Evolutionary conservation across 1,140 invertebrate species (phyloP), one percentile per base, ranked within the genome.

Genomic region (Artemia franciscana): DNA sequence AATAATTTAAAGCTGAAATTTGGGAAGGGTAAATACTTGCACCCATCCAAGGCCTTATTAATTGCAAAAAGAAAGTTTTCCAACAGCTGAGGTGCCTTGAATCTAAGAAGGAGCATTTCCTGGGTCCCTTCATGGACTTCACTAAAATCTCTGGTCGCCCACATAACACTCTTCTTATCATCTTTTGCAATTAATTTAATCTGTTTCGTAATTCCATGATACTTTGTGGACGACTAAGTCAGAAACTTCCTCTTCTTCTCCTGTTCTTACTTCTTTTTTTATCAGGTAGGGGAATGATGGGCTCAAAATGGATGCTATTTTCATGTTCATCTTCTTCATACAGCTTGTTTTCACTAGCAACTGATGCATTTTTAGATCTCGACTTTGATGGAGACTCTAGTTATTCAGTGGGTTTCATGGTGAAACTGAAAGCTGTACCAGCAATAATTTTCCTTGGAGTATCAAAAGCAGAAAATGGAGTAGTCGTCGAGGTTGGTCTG

Each of bases 161-260:
- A 93, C 5, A 84, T 65, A 83, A 85, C 88, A 0, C 86, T 81
- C 21, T 51, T 51, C 68, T 84, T 85, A 0, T 90, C 83, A 69
- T 85, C 83, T 70, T 88, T 88, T 0, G 73, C 67, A 59, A 78
- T 79, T 39, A 88, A 82, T 24, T 78, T 76, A 3, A 88, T n/a
- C n/a, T n/a, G n/a, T n/a, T n/a, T n/a, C n/a, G n/a, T n/a, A n/a
- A n/a, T n/a, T n/a, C n/a, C n/a, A n/a, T n/a, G n/a, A n/a, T n/a
- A n/a, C n/a, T n/a, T n/a, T n/a, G n/a, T n/a, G n/a, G n/a, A n/a
- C n/a, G n/a, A n/a, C n/a, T n/a, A n/a, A n/a, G n/a, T n/a, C n/a
- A n/a, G n/a, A n/a, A n/a, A n/a, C 77, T 69, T 92, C 88, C 66
- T 88, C 76, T 72, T 93, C 88, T 75, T 88, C 88, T 9, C 85